These are phyloP conservation scores for Chrysolina americana DNA, from an alignment of 2,888 invertebrate genomes.

Conservation along the genomic window DNA sequence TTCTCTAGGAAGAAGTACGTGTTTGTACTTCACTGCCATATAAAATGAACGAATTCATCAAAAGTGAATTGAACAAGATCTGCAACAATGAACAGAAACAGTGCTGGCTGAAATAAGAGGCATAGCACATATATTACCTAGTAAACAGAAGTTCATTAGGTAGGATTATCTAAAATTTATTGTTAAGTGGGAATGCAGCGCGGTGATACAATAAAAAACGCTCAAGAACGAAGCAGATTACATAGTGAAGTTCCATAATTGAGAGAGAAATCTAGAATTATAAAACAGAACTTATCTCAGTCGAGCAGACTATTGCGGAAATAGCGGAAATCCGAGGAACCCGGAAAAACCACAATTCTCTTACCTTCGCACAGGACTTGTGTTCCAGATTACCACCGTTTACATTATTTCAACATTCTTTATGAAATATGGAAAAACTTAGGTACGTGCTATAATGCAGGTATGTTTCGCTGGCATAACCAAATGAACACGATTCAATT, in stretches of 20 bases:
- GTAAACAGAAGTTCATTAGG: constrained; percentile 45
- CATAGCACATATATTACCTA: constrained; percentile 30
- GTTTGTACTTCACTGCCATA: constrained; percentile 33
- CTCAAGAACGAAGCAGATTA: constrained; percentile 39
- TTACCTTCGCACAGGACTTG: background rate
- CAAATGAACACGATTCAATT: no score
- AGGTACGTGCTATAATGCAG: background rate
- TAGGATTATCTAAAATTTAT: constrained; percentile 44
- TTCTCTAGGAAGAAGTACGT: background rate
- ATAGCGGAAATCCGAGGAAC: background rate
- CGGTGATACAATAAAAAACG: constrained; percentile 40
- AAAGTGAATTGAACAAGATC: constrained; percentile 39
- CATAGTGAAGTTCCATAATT: constrained; percentile 48
- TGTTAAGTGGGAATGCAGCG: constrained; percentile 38
- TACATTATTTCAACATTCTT: background rate
- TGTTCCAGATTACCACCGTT: background rate
- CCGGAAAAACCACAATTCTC: background rate
- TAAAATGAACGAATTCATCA: constrained; percentile 41
- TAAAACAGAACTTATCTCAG: constrained; percentile 49
- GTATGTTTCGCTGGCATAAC: no score
- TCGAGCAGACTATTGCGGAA: background rate
- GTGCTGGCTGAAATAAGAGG: constrained; percentile 24
- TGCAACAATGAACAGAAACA: constrained; percentile 35
- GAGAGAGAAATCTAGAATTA: constrained; percentile 46
- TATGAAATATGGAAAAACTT: background rate